These are phyloP conservation scores for Pantherophis guttatus DNA, from an alignment of 2,113 vertebrate species.

Conservation along the genomic window DNA sequence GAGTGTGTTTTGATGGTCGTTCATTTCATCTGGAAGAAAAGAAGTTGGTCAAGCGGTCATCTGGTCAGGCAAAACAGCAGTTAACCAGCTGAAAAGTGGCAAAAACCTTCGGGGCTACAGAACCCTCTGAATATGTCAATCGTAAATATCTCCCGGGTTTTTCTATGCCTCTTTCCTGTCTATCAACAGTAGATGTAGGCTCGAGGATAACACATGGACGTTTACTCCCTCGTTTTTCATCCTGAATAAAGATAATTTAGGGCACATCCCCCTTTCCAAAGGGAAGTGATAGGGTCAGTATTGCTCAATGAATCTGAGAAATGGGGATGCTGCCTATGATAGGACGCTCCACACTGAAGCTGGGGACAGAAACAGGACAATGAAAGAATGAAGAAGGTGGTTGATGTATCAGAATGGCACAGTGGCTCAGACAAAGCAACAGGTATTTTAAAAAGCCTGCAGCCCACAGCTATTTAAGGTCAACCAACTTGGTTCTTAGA, in stretches of 20 bases:
- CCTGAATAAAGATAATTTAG: not conserved
- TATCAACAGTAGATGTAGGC: not conserved
- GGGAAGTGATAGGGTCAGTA: not conserved
- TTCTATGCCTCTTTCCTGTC: too few species aligned
- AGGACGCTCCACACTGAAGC: not conserved
- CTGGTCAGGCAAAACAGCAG: too few species aligned
- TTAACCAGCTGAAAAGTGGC: not conserved
- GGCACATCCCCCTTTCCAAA: not conserved
- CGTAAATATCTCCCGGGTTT: not conserved
- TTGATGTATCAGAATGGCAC: not conserved
- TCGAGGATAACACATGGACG: not conserved
- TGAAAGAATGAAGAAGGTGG: too few species aligned
- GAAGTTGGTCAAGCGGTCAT: not conserved
- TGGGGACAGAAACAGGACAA: not conserved
- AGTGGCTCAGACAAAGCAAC: not conserved
- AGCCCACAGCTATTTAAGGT: not conserved
- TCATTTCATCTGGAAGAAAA: slow-evolving; percentile 88
- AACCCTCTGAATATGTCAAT: not conserved
- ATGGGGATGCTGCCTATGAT: not conserved
- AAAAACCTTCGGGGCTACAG: accelerated
- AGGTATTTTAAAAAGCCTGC: not conserved
- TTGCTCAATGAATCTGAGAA: not conserved
- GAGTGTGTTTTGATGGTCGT: slow-evolving; percentile 93
- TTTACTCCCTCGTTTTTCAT: not conserved
- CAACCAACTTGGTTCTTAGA: too few species aligned